Conservation (phyloP, 2,113 vertebrate species). For the Willisornis vidua region DNA sequence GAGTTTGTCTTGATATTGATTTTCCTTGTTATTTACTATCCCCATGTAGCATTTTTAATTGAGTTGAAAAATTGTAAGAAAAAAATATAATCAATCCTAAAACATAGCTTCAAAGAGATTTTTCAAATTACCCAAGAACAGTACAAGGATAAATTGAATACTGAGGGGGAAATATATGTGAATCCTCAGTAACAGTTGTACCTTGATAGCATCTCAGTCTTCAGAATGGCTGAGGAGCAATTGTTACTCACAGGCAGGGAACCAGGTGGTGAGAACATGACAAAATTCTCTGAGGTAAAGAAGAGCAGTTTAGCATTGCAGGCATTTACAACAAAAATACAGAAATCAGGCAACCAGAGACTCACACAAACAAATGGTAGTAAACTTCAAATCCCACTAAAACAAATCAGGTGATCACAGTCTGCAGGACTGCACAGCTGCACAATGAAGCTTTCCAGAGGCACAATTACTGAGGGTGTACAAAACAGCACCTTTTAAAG, state of each 20-base stretch:
- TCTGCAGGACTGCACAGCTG: not conserved
- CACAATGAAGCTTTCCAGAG: not conserved
- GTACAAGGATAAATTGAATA: not conserved
- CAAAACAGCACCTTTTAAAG: conserved; percentile 2
- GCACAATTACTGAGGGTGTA: not conserved
- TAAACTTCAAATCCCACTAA: not conserved
- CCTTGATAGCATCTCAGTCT: not conserved
- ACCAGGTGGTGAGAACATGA: not conserved
- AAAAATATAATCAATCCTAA: not conserved
- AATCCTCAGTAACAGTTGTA: not conserved
- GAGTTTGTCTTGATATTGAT: not conserved
- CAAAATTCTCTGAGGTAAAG: not conserved
- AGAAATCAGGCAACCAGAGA: not conserved
- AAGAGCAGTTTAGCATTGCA: not conserved
- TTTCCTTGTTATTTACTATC: not conserved
- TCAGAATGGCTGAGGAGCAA: not conserved
- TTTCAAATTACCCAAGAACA: not conserved
- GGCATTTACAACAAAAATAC: not conserved
- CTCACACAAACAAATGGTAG: not conserved
- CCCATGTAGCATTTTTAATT: not conserved
- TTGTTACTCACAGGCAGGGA: not conserved
- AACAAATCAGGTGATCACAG: not conserved
- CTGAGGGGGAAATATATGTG: not conserved
- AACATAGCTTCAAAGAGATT: not conserved
- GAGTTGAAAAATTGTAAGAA: not conserved